These are phyloP conservation scores for Stichopus horrens DNA, from an alignment of 53 echinoderm and acorn worm genomes.

Conservation along the genomic window DNA sequence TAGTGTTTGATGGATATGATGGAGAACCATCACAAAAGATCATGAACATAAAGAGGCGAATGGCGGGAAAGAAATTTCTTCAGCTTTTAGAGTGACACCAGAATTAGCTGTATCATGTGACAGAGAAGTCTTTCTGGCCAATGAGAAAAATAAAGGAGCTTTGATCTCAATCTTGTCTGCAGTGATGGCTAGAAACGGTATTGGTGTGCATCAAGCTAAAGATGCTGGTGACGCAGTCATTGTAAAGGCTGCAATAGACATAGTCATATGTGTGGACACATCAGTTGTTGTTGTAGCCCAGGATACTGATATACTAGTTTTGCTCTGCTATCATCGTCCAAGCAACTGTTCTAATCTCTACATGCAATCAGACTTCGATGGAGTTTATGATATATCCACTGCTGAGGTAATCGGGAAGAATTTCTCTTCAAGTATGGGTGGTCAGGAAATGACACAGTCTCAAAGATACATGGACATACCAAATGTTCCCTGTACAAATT, in stretches of 20 bases:
- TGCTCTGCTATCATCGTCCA: constrained; percentile 47
- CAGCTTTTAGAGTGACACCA: constrained; percentile 50
- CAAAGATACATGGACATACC: constrained; percentile 48
- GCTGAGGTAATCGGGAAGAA: constrained; percentile 42
- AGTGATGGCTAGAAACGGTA: constrained; percentile 45
- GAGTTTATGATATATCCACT: constrained; percentile 2
- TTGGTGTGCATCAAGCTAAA: constrained; percentile 63
- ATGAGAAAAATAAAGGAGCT: constrained; percentile 65
- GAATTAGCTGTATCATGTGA: constrained; percentile 62
- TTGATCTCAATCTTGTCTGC: constrained; percentile 53
- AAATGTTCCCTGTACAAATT: constrained; percentile 57
- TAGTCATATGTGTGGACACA: constrained; percentile 38
- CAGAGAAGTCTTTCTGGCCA: constrained; percentile 62
- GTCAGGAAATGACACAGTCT: constrained; percentile 70
- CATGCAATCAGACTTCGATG: neutral
- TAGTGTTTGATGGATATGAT: constrained; percentile 62
- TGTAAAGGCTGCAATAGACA: constrained; percentile 42
- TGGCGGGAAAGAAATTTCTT: constrained; percentile 55
- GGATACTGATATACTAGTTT: constrained; percentile 66
- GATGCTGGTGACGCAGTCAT: constrained; percentile 65
- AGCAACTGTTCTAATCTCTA: constrained; percentile 23
- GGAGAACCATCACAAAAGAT: constrained; percentile 61
- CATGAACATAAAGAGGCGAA: constrained; percentile 63
- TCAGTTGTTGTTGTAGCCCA: constrained; percentile 72
- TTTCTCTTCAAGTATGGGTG: constrained; percentile 44